Evolutionary conservation across 2,888 invertebrate species (phyloP), one percentile per base, ranked within the genome.

Genomic region (Synanthedon vespiformis): DNA sequence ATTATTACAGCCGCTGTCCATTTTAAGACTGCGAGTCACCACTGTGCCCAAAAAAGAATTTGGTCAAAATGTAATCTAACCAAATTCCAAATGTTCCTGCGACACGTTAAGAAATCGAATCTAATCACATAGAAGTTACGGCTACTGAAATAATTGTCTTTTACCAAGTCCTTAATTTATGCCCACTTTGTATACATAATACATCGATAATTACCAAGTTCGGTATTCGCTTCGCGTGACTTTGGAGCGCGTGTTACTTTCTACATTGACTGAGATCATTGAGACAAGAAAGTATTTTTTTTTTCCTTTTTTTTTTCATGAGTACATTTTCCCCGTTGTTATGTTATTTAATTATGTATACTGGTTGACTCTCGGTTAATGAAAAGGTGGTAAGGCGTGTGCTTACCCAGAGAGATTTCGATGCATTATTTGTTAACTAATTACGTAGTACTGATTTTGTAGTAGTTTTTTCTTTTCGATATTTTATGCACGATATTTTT

Each of bases 271-370:
- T 54, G 50, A 54, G 54, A 55, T 56, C 53, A 53, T 52, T 44
- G 53, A 53, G 52, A 51, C 56, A 53, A 49, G 56, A 56, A 56
- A 56, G 56, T 56, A 56, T 48, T 56, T 54, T 56, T 54, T 53
- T 53, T 54, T 55, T 53, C 53, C 53, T 53, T 55, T 54, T 51
- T 53, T 56, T 56, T 56, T 54, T 54, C 55, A 52, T 54, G 52
- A 44, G 44, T 13, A 60, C 54, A 73, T 77, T 84, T 82, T 80
- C 82, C 74, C 81, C 80, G 66, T 60, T 79, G 80, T 79, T 71
- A 84, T 84, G 81, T 66, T 52, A 52, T 52, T 59, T 55, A 55
- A 59, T 58, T 56, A 59, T 58, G 56, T 55, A 58, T 58, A 41
- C 52, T 55, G 52, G 50, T 41, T 44, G 55, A 44, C 44, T 44